A percentile compares a stretch with the other conserved stretches of the same genome.
Evolutionary conservation across 2,113 vertebrate species (phyloP).

Genomic region (Lophura nycthemera): DNA sequence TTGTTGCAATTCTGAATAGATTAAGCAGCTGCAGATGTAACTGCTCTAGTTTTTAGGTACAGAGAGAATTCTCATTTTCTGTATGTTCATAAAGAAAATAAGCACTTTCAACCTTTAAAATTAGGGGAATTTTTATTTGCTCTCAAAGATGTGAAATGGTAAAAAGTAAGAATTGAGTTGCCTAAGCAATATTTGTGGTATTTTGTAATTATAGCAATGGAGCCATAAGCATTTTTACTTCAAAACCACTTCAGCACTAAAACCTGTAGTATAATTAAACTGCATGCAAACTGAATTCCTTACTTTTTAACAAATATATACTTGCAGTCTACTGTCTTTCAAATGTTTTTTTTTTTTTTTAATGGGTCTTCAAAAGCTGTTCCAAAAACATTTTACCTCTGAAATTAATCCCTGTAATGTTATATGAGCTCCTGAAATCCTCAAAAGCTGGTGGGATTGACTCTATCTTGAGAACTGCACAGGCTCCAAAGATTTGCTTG

Average conservation of each 20-base stretch:
- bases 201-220: not conserved
- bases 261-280: not conserved
- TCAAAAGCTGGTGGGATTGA: not conserved
- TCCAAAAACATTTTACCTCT: not conserved
- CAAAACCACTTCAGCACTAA: not conserved
- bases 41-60: not conserved
- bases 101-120: not conserved
- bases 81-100: not conserved
- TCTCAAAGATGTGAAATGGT: not conserved
- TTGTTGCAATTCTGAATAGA: not conserved
- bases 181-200: not conserved
- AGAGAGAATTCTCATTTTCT: not conserved
- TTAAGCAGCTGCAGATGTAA: not conserved
- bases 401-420: not conserved
- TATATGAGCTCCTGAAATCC: not conserved
- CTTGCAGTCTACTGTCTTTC: not conserved
- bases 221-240: not conserved
- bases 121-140: not conserved
- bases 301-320: not conserved
- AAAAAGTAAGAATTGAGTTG: not conserved
- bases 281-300: not conserved
- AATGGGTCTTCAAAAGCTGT: not conserved
- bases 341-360: not conserved
- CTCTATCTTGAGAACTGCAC: not conserved
- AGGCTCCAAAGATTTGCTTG: not conserved